Evolutionary conservation across 1,140 invertebrate genomes (phyloP).

Genomic region (Neomicropteryx cornuta): DNA sequence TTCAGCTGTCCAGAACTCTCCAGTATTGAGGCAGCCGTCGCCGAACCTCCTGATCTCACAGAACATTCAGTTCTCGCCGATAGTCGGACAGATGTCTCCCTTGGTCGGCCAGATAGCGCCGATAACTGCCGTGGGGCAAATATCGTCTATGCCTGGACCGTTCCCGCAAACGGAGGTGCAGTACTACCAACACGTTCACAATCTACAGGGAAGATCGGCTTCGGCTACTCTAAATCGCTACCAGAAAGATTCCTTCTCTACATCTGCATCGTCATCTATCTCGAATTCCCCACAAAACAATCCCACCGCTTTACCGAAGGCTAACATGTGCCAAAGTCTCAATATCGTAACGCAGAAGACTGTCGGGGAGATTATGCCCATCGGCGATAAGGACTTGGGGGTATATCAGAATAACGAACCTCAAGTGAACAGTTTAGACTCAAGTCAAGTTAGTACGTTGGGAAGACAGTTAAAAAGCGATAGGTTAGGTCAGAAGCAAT

Average conservation of each 20-base stretch:
- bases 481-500: too few relatives aligned
- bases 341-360: slow-evolving; percentile 38
- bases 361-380: slow-evolving; percentile 34
- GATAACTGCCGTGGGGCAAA: slow-evolving; percentile 27
- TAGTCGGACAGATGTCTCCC: slow-evolving; percentile 30
- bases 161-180: slow-evolving; percentile 25
- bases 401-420: slow-evolving; percentile 36
- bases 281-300: slow-evolving; percentile 15
- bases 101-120: slow-evolving; percentile 29
- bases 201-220: slow-evolving; percentile 27
- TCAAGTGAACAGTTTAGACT: too few relatives aligned
- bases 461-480: too few relatives aligned
- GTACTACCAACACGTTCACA: slow-evolving; percentile 35
- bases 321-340: slow-evolving; percentile 38
- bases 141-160: slow-evolving; percentile 20
- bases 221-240: slow-evolving; percentile 32
- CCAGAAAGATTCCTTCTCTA: slow-evolving; percentile 21
- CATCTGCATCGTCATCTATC: slow-evolving; percentile 7
- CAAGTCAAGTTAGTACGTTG: too few relatives aligned
- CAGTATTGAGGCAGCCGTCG: too few relatives aligned
- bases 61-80: too few relatives aligned
- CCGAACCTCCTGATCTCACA: too few relatives aligned
- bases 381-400: slow-evolving; percentile 32
- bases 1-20: too few relatives aligned
- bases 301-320: slow-evolving; percentile 22